A percentile compares a stretch with the other conserved stretches of the same genome.
Conservation (phyloP, 2,113 vertebrate species). For the Nestor notabilis region DNA sequence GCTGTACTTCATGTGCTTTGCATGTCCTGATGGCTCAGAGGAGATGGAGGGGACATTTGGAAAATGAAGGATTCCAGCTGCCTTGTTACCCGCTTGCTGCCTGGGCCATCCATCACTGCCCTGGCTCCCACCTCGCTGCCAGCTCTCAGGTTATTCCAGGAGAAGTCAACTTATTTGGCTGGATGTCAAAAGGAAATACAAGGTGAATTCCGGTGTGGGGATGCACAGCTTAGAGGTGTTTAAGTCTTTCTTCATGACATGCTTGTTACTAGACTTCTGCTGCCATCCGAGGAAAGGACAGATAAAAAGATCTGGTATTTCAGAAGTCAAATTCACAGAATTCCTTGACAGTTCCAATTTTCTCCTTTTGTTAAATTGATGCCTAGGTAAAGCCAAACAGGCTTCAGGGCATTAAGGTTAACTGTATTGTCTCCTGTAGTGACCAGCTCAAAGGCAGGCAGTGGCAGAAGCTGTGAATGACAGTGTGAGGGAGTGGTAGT, state of each 20-base stretch:
- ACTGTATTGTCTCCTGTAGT: background rate
- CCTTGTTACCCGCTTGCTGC: background rate
- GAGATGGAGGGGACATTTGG: background rate
- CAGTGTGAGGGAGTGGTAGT: background rate
- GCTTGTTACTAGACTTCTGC: background rate
- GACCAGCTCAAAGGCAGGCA: background rate
- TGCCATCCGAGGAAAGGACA: background rate
- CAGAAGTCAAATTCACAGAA: background rate
- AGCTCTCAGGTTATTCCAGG: background rate
- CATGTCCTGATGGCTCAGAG: background rate
- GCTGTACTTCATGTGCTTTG: background rate
- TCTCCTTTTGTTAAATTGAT: background rate
- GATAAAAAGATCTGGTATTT: background rate
- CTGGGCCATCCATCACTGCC: background rate
- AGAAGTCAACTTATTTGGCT: background rate
- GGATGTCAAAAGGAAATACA: background rate
- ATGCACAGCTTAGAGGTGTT: background rate
- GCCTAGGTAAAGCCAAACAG: background rate
- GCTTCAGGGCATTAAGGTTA: background rate
- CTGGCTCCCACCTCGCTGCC: background rate
- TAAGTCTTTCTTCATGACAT: background rate
- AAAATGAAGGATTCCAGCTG: background rate
- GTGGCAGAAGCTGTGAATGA: background rate
- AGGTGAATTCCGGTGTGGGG: background rate
- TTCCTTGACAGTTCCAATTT: background rate